These are phyloP conservation scores for Chrysina gloriosa DNA, from an alignment of 2,888 invertebrate species.

Conservation along the genomic window DNA sequence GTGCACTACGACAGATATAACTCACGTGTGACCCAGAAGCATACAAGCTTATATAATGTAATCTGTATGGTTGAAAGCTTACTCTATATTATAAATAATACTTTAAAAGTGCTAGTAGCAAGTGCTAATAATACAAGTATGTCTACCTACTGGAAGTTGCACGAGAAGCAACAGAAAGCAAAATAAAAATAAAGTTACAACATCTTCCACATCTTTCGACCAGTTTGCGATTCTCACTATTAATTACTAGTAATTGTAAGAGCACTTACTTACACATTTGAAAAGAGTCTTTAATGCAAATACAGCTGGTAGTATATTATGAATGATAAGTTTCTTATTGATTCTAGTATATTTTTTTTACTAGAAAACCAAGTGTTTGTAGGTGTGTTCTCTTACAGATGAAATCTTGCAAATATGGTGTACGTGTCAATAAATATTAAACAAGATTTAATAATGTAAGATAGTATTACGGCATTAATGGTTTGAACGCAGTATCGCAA, in stretches of 20 bases:
- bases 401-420: not conserved
- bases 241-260: too few relatives aligned
- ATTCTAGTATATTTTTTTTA: not conserved
- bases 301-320: too few relatives aligned
- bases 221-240: too few relatives aligned
- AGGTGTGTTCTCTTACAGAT: not conserved
- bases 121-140: not conserved
- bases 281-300: too few relatives aligned
- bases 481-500: constrained; percentile 13
- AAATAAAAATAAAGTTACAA: not conserved
- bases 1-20: not conserved
- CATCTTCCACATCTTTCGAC: too few relatives aligned
- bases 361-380: not conserved
- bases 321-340: too few relatives aligned
- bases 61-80: not conserved
- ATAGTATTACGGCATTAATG: constrained; percentile 6
- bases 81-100: not conserved
- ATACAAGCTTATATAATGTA: constrained; percentile 1
- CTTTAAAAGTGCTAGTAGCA: not conserved
- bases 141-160: not conserved
- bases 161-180: not conserved
- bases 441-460: constrained; percentile 5
- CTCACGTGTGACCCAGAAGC: constrained; percentile 2
- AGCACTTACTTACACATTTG: too few relatives aligned
- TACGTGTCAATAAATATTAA: constrained; percentile 11